phyloP scores from a whole-genome alignment of 2,113 vertebrate species.

The Dipodomys spectabilis region DNA sequence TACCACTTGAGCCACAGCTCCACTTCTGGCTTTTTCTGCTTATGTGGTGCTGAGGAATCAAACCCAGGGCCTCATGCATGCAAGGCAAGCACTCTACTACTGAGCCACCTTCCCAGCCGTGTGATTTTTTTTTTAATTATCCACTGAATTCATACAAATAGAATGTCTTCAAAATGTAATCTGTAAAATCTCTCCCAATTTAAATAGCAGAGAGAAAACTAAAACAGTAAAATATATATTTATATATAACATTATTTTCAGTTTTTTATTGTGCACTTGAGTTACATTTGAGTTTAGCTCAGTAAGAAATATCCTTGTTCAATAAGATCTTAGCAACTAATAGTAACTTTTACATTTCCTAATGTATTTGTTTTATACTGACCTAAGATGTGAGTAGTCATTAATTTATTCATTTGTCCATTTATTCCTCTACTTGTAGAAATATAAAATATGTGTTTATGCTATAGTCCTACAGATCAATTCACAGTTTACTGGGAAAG shows the following conservation, averaged over 20 bases:
- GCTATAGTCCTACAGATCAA: neutral
- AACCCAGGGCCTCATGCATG: too few species aligned
- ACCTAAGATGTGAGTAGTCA: neutral
- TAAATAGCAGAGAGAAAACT: slow-evolving; percentile 13
- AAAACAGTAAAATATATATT: too few species aligned
- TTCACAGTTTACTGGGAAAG: neutral
- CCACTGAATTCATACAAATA: neutral
- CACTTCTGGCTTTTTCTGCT: too few species aligned
- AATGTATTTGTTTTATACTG: neutral
- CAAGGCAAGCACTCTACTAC: too few species aligned
- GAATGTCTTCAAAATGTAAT: slow-evolving; percentile 19
- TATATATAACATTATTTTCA: slow-evolving; percentile 9
- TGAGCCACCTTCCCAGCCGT: too few species aligned
- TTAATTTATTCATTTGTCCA: neutral
- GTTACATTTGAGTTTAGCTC: neutral
- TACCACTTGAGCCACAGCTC: too few species aligned
- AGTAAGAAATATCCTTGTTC: neutral
- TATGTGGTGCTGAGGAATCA: too few species aligned
- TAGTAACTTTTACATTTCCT: neutral
- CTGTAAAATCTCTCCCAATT: slow-evolving; percentile 35
- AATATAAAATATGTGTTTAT: neutral
- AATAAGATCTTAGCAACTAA: neutral
- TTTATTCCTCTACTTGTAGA: neutral
- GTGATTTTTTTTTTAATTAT: neutral
- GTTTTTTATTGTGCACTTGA: neutral